Conservation (phyloP, 2,888 invertebrate genomes). For the Latheticus oryzae region DNA sequence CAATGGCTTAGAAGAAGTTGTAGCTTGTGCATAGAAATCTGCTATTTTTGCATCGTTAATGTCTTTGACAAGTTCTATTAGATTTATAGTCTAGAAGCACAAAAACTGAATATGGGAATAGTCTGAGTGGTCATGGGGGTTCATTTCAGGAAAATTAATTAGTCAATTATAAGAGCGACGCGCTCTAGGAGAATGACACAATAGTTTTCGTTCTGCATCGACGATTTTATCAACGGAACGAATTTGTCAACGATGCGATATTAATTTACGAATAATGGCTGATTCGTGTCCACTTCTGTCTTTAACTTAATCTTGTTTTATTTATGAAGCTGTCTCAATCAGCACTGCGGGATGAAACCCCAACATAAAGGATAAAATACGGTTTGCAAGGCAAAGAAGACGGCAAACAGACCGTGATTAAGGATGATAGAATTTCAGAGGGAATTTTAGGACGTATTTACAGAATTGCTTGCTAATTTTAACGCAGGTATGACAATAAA, state of each 20-base stretch:
- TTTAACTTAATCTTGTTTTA: slow-evolving; percentile 26
- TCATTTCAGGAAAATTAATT: slow-evolving; percentile 64
- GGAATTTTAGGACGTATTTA: too few relatives aligned
- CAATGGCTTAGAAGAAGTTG: too few relatives aligned
- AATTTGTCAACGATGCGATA: slow-evolving; percentile 60
- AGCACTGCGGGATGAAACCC: slow-evolving; percentile 1
- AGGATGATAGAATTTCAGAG: too few relatives aligned
- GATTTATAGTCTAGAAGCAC: slow-evolving; percentile 60
- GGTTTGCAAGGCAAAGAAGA: too few relatives aligned
- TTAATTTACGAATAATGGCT: slow-evolving; percentile 53
- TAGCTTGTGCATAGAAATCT: too few relatives aligned
- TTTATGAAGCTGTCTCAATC: slow-evolving; percentile 17
- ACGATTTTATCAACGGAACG: slow-evolving; percentile 58
- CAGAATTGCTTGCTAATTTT: too few relatives aligned
- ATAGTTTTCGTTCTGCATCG: slow-evolving; percentile 57
- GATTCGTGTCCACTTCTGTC: slow-evolving; percentile 28
- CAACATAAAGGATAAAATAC: slow-evolving; percentile 10
- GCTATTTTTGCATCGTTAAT: slow-evolving; percentile 48
- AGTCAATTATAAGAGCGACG: slow-evolving; percentile 63
- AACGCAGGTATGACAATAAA: too few relatives aligned
- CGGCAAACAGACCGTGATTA: too few relatives aligned
- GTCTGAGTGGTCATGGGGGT: slow-evolving; percentile 59
- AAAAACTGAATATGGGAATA: too few relatives aligned
- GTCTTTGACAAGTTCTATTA: slow-evolving; percentile 53
- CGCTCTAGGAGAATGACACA: slow-evolving; percentile 52